Evolutionary conservation across 2,113 vertebrate species (phyloP), one percentile per base, ranked within the genome.

Genomic region (Mastomys natalensis): DNA sequence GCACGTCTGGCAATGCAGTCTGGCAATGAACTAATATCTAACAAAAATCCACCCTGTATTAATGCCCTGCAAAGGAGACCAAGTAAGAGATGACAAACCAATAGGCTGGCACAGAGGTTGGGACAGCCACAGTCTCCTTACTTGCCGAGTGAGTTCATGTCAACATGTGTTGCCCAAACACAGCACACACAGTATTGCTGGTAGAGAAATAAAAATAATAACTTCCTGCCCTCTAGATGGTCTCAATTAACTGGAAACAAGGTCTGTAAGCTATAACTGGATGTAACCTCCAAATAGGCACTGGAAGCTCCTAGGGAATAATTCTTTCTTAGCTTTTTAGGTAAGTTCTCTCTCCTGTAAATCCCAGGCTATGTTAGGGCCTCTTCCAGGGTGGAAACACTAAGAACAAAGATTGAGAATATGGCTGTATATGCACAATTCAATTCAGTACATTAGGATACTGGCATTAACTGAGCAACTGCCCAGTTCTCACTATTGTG

Each of bases 21-120:
- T 48, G 77, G 43, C 90, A 97, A 92, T 89, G 81, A 97, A 82
- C 80, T 90, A 76, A 66, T 45, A 64, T 92, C 86, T 37, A 76
- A 89, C 72, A 91, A 74, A 91, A 90, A 74, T 86, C 90, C 94
- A 76, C 29, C 68, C 81, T 51, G 11, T 62, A 81, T 58, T 73
- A 93, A 89, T 12, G 89, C 37, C 64, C 60, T 89, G 37, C 88
- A 93, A 91, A 78, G 72, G 95, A 95, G 85, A 88, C 77, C 88
- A 92, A 91, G 84, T 55, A 26, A 92, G 89, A 92, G 64, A 86
- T 89, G 90, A 81, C 93, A 95, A 88, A 51, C 45, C 74, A 92
- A 55, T 40, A 92, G 70, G 80, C 60, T 62, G 76, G 73, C 58
- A 68, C 9, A 80, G 72, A 87, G 19, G 37, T 86, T 85, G 72